Conservation (phyloP, 2,113 vertebrate genomes). For the Empidonax traillii region DNA sequence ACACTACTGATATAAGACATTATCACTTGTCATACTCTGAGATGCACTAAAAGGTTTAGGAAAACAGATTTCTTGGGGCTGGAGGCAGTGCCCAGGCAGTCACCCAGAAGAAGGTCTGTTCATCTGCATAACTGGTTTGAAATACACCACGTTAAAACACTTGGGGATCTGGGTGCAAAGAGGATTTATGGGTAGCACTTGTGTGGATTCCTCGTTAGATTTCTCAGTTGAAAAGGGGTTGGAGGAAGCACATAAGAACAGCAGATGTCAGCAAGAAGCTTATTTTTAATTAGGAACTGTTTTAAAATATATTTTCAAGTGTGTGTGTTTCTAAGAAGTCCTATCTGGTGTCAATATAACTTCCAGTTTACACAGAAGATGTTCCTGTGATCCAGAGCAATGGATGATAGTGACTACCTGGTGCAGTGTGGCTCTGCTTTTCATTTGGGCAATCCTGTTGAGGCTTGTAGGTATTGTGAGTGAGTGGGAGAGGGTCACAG, state of each 20-base stretch:
- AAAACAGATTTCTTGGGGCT: background rate
- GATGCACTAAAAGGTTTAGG: slow-evolving; percentile 16
- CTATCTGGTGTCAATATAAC: background rate
- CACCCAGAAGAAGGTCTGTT: background rate
- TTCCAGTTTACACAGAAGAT: background rate
- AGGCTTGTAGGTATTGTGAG: background rate
- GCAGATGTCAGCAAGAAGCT: background rate
- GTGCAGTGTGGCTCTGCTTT: background rate
- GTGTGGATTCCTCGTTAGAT: background rate
- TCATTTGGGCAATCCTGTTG: accelerated
- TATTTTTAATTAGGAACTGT: background rate
- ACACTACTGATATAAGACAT: background rate
- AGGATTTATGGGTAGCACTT: background rate
- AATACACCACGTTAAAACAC: background rate
- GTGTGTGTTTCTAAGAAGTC: background rate
- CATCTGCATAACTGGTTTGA: background rate
- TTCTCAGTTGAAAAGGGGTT: background rate
- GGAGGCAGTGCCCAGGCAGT: background rate
- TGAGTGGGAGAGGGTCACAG: accelerated
- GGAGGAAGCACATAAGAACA: accelerated
- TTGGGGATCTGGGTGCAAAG: background rate
- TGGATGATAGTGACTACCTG: accelerated
- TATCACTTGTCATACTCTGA: background rate
- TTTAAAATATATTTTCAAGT: background rate
- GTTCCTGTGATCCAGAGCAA: background rate